phyloP scores from a whole-genome alignment of 2,888 invertebrate genomes.

The Dicranocentrus wangi region DNA sequence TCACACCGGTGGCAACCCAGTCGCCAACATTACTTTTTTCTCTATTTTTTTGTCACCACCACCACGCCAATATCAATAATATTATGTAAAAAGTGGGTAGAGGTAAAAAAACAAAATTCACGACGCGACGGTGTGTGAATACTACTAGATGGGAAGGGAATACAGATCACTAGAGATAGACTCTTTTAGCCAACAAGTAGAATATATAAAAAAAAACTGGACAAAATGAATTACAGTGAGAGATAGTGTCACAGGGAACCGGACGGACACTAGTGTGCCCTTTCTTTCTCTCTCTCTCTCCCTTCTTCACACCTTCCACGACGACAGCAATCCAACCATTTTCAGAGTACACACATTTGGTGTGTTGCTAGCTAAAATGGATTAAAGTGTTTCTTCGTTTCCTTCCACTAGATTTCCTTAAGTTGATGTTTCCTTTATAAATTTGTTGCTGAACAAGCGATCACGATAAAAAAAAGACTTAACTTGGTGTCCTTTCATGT shows the following conservation, averaged over 20 bases:
- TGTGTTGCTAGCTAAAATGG: constrained; percentile 24
- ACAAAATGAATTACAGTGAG: constrained; percentile 28
- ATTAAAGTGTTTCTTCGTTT: constrained; percentile 53
- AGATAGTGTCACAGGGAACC: not conserved
- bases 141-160: no score
- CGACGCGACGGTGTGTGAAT: no score
- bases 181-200: not conserved
- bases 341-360: no score
- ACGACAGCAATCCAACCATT: no score
- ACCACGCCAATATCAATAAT: no score
- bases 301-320: no score
- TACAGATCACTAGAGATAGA: constrained; percentile 24
- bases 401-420: constrained; percentile 43
- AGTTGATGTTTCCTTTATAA: constrained; percentile 27
- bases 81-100: no score
- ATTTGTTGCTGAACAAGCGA: constrained; percentile 24
- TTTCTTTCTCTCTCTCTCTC: not conserved
- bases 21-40: constrained; percentile 20
- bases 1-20: not conserved
- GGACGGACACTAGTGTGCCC: constrained; percentile 12
- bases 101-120: no score
- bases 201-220: no score
- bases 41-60: not conserved
- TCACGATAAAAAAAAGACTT: not conserved
- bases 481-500: not conserved